Evolutionary conservation across 2,113 vertebrate species (phyloP), one percentile per base, ranked within the genome.

Genomic region (Tamias sibiricus): DNA sequence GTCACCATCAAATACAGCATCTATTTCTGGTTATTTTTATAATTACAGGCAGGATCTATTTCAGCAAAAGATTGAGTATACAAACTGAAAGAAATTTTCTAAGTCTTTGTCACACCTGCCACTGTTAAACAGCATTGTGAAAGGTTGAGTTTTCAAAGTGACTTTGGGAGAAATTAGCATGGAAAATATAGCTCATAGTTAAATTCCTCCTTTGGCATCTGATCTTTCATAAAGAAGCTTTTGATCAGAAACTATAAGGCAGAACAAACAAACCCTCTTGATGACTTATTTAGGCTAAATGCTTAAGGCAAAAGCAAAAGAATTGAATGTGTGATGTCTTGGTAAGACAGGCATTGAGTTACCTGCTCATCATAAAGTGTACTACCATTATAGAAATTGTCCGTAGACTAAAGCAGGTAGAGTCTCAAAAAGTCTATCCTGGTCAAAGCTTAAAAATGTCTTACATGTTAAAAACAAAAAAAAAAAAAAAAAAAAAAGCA

Each of bases 161-260:
- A 93, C 35, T 80, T 94, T 79, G 87, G 32, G 40, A 91, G 74
- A 95, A 95, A 91, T 57, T 85, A 91, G 74, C 77, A 86, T 49
- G 59, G 82, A 97, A 98, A 96, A 95, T 88, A 87, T 20, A 92
- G 16, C 42, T 91, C 91, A 93, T 35, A 44, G 57, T 96, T 91
- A 93, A 95, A 94, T 96, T 95, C 86, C 17, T 42, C 54, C 40
- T 97, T 91, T 97, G 96, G 95, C 88, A 96, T n/a, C 62, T 94
- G 94, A 94, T 96, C 68, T 94, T 98, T 97, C 93, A 83, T 75
- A 83, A 95, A 69, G 40, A 91, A 94, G 68, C 49, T 93, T 98
- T 98, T 94, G 97, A 98, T 97, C 88, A 94, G 83, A 97, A 97
- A 93, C 49, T 93, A 14, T 91, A 81, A 68, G 95, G 49, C 44